These are phyloP conservation scores for Eidolon helvum DNA, from an alignment of 2,113 vertebrate species.

Conservation along the genomic window DNA sequence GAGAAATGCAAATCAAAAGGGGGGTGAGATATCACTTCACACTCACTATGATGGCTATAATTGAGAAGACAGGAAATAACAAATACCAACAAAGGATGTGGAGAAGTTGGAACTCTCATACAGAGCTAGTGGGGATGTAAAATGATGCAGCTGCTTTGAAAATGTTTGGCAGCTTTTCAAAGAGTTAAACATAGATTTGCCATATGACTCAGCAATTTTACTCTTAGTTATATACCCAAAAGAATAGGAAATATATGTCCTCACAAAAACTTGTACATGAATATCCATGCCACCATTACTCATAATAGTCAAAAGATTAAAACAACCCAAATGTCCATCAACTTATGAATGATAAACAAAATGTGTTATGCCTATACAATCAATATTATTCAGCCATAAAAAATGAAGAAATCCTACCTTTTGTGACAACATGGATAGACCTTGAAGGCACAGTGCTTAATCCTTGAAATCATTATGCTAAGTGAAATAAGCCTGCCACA, in stretches of 20 bases:
- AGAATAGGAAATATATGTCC: background rate
- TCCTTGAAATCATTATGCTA: background rate
- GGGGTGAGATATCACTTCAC: background rate
- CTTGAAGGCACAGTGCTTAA: too few relatives aligned
- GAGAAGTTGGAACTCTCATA: background rate
- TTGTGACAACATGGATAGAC: too few relatives aligned
- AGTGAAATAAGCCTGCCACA: constrained; percentile 12
- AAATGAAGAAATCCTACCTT: background rate
- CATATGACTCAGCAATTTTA: background rate
- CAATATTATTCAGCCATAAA: background rate
- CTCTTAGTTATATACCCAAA: background rate
- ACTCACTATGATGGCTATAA: background rate
- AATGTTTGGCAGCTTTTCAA: background rate
- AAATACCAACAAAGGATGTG: background rate
- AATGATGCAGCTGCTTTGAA: background rate
- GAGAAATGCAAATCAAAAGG: background rate
- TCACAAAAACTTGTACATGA: background rate
- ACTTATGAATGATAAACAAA: background rate
- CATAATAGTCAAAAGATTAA: background rate
- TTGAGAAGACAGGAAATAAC: background rate
- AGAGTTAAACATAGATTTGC: background rate
- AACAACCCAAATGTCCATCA: background rate
- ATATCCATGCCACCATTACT: background rate
- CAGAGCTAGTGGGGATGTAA: background rate
- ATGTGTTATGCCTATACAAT: background rate